phyloP scores from a whole-genome alignment of 2,113 vertebrate genomes.

The Ariopsis seemanni region DNA sequence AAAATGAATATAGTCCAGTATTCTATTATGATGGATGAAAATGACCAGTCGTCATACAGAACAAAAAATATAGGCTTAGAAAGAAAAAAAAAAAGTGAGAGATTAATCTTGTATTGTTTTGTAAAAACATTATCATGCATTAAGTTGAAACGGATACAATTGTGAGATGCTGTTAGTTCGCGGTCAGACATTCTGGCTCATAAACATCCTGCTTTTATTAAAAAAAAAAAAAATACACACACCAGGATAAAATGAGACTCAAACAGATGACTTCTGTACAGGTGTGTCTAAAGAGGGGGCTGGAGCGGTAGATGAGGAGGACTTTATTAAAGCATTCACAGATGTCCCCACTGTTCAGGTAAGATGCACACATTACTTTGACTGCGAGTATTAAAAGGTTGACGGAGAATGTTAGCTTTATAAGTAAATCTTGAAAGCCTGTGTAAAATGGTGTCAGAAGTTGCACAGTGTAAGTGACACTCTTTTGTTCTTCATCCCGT shows the following conservation, averaged over 20 bases:
- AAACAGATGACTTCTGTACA: slow-evolving; percentile 56
- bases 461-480: neutral
- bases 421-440: neutral
- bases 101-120: neutral
- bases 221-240: neutral
- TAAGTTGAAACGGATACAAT: neutral
- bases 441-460: neutral
- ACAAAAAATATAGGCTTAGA: neutral
- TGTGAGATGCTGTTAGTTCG: neutral
- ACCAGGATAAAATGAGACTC: neutral
- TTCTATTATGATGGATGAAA: neutral
- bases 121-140: no score
- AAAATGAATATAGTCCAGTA: no score
- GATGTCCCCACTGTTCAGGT: slow-evolving; percentile 94
- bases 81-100: neutral
- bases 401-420: neutral
- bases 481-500: neutral
- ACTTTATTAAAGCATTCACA: slow-evolving; percentile 92
- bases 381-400: neutral
- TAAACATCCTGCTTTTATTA: neutral
- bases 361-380: slow-evolving; percentile 15
- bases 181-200: neutral
- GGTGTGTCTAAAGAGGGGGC: slow-evolving; percentile 86
- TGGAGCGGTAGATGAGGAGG: slow-evolving; percentile 90
- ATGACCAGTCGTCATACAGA: neutral